phyloP scores from a whole-genome alignment of 2,888 invertebrate species.

The Volucella inanis region DNA sequence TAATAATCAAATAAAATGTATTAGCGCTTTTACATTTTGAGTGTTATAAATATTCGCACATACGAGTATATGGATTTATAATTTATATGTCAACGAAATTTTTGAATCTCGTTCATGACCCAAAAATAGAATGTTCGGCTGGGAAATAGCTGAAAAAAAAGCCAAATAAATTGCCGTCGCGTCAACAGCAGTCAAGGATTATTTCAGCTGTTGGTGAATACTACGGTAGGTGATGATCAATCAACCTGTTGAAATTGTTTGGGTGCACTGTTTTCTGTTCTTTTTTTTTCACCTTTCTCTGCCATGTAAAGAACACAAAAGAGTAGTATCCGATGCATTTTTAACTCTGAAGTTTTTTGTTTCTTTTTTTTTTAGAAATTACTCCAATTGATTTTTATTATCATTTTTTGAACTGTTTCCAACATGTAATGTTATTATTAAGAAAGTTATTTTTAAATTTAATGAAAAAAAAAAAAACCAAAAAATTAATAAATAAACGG shows the following conservation, averaged over 20 bases:
- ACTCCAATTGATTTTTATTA: background rate
- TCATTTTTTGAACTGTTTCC: background rate
- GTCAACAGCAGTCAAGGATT: constrained; percentile 69
- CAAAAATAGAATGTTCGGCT: constrained; percentile 63
- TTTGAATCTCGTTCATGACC: constrained; percentile 62
- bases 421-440: no score
- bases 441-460: no score
- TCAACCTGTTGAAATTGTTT: constrained; percentile 74
- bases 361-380: background rate
- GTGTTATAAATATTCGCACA: constrained; percentile 48
- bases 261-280: constrained; percentile 49
- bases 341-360: background rate
- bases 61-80: constrained; percentile 61
- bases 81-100: constrained; percentile 70
- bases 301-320: background rate
- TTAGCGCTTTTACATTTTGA: constrained; percentile 40
- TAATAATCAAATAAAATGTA: constrained; percentile 50
- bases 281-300: background rate
- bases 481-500: no score
- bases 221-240: constrained; percentile 72
- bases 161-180: constrained; percentile 9
- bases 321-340: background rate
- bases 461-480: no score
- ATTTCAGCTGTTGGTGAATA: constrained; percentile 69
- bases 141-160: constrained; percentile 31